A percentile compares a stretch with the other conserved stretches of the same genome.
Conservation (phyloP, 2,888 invertebrate species). For the Hirtodrosophila duncani region DNA sequence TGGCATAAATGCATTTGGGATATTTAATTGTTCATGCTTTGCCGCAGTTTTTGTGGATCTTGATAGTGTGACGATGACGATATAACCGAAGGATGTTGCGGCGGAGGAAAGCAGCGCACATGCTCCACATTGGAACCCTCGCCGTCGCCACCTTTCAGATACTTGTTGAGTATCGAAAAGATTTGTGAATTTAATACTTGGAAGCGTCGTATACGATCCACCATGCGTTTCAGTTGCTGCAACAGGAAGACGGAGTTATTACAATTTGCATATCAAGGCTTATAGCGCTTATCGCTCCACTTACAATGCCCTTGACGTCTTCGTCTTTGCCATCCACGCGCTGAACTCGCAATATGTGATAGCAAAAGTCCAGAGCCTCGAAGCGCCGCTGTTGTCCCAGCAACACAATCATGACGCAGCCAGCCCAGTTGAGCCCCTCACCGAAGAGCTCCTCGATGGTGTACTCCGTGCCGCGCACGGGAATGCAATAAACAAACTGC, state of each 20-base stretch:
- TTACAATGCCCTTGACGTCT: conserved; percentile 94
- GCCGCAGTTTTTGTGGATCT: conserved; percentile 81
- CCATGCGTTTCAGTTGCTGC: conserved; percentile 96
- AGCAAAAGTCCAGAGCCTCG: conserved; percentile 98
- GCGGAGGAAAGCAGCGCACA: conserved; percentile 97
- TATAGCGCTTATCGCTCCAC: no score
- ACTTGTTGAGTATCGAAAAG: conserved; percentile 96
- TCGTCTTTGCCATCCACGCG: conserved; percentile 97
- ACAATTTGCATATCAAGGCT: no score
- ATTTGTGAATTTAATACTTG: conserved; percentile 99
- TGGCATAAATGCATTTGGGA: conserved; percentile 42
- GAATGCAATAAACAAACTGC: conserved; percentile 98
- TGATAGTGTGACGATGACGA: conserved; percentile 81
- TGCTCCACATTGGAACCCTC: conserved; percentile 95
- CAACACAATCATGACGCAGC: conserved; percentile 96
- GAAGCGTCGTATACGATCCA: conserved; percentile 97
- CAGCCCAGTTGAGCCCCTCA: conserved; percentile 99
- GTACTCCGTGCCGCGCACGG: conserved; percentile 96
- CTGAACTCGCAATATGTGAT: conserved; percentile 97
- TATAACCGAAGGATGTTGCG: conserved; percentile 85
- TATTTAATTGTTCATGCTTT: conserved; percentile 76
- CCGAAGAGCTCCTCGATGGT: conserved; percentile 98
- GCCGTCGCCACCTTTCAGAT: conserved; percentile 90
- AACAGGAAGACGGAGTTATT: conserved; percentile 34
- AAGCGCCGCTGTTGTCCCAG: conserved; percentile 97